phyloP scores from a whole-genome alignment of 1,140 invertebrate species.

The Phocides pigmalion region DNA sequence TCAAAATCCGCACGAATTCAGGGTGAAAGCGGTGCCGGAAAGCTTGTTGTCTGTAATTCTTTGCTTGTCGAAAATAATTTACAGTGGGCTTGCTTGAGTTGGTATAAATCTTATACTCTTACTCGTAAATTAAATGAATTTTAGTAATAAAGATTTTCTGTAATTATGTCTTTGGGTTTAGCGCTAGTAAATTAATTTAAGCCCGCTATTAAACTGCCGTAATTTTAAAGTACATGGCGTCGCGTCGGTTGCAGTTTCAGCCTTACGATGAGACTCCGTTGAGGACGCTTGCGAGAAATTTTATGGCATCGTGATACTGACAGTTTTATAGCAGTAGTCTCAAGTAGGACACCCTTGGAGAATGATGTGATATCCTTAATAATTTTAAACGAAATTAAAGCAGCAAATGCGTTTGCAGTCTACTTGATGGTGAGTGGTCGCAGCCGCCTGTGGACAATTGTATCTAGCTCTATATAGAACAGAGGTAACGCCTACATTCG shows the following conservation, averaged over 20 bases:
- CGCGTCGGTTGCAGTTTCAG: constrained; percentile 45
- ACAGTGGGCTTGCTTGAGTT: too few species aligned
- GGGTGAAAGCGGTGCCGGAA: too few species aligned
- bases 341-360: constrained; percentile 46
- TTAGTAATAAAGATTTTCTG: background rate
- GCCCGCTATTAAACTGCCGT: constrained; percentile 4
- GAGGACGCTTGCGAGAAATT: constrained; percentile 55
- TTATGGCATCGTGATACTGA: constrained; percentile 61
- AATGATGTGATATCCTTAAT: constrained; percentile 37
- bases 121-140: background rate
- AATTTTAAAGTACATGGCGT: constrained; percentile 10
- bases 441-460: too few species aligned
- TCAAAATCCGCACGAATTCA: too few species aligned
- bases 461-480: too few species aligned
- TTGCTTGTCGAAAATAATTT: too few species aligned
- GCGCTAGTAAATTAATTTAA: background rate
- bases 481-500: too few species aligned
- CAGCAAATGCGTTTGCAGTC: too few species aligned
- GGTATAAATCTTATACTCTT: too few species aligned
- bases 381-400: too few species aligned
- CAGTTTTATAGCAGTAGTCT: constrained; percentile 60
- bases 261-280: constrained; percentile 40
- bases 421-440: too few species aligned
- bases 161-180: background rate
- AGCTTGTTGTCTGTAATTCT: background rate